phyloP scores from a whole-genome alignment of 2,888 invertebrate species.

The Euclidia mi region DNA sequence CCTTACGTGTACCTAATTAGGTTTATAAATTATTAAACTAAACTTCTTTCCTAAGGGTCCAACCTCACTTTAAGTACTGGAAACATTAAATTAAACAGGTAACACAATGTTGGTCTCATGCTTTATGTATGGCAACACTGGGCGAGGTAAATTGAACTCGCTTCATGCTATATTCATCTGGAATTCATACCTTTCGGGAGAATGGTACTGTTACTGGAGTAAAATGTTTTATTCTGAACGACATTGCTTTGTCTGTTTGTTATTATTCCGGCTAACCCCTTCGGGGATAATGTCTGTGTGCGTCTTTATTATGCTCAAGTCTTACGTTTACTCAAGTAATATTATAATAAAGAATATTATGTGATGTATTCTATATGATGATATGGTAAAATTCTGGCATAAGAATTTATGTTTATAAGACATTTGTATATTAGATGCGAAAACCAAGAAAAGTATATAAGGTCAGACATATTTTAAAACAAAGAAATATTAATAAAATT shows the following conservation, averaged over 20 bases:
- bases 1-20: constrained; percentile 14
- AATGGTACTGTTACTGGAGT: constrained; percentile 58
- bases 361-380: background rate
- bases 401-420: constrained; percentile 2
- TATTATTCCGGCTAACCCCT: constrained; percentile 17
- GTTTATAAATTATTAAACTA: constrained; percentile 42
- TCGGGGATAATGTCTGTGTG: constrained; percentile 8
- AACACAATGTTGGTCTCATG: constrained; percentile 65
- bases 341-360: background rate
- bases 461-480: too few relatives aligned
- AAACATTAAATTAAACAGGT: constrained; percentile 56
- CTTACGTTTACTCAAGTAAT: background rate
- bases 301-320: constrained; percentile 1
- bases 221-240: constrained; percentile 52
- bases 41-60: constrained; percentile 39
- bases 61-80: constrained; percentile 25
- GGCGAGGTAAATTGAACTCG: constrained; percentile 61
- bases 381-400: background rate
- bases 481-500: too few relatives aligned
- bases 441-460: too few relatives aligned
- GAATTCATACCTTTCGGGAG: constrained; percentile 64
- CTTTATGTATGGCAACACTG: constrained; percentile 71
- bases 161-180: constrained; percentile 67
- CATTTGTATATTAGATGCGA: too few relatives aligned
- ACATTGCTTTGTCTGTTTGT: constrained; percentile 46